Base-by-base conservation (phyloP, 2,797 vertebrate genomes). In the Pipistrellus kuhlii region DNA sequence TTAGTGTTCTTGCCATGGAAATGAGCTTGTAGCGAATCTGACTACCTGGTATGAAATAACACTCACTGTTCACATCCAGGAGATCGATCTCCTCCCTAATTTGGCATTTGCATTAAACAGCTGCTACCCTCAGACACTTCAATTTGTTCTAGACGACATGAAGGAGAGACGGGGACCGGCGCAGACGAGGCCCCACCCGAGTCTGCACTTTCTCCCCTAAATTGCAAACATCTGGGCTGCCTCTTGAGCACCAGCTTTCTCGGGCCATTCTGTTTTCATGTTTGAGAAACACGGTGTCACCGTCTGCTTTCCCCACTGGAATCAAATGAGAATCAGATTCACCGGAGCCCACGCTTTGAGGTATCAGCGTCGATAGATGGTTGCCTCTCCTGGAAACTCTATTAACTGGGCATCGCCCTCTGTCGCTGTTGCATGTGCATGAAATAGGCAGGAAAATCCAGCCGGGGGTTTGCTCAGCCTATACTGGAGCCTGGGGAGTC, bases 181-280 rank as follows among this genome's bases (percentile, higher is more conserved):
- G 97, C 96, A 97, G 97, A 97, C 93, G 72, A 51, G 66, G 83
- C 96, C 97, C 93, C 97, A 88, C 97, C 96, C 91, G 93, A 1
- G 94, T 98, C 97, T 97, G 94, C 90, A 94, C 96, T 97, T 97
- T 98, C 94, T 95, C 96, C 88, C 88, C 94, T 96, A 95, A 97
- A 98, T 97, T 98, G 86, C 95, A 97, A 98, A 97, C 98, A 98
- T 97, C 97, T 98, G 98, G 96, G 92, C 82, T 96, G 93, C 92
- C 90, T 98, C 90, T 96, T 97, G 95, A 96, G 96, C 96, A 68
- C 91, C 78, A 88, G 94, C 85, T 97, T 97, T 95, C 81, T 96
- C 83, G 82, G 95, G 96, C 95, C 96, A 97, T 97, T 96, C 96
- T 88, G 76, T 97, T 97, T 98, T 98, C 77, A 23, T 96, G 91